Percentiles rank a stretch among this genome's conserved stretches.
Evolutionary conservation across 2,888 invertebrate species (phyloP).

Genomic region (Hipparchia sbordonii): DNA sequence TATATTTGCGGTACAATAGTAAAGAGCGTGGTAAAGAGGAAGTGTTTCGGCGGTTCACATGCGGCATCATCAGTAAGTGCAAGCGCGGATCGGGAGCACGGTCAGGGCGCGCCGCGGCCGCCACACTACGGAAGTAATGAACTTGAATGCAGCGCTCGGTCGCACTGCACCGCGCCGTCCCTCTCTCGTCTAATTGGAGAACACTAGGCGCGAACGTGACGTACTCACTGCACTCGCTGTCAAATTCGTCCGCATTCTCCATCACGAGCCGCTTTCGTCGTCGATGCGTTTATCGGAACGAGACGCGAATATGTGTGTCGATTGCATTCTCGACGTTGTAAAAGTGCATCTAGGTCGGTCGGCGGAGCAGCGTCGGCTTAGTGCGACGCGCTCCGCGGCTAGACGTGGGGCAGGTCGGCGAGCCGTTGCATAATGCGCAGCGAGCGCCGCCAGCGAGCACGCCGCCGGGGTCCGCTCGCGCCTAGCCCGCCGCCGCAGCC

Average conservation of each 20-base stretch:
- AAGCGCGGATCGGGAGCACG: slow-evolving; percentile 65
- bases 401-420: slow-evolving; percentile 79
- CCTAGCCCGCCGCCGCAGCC: slow-evolving; percentile 43
- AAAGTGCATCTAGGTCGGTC: slow-evolving; percentile 82
- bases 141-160: slow-evolving; percentile 80
- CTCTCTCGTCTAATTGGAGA: slow-evolving; percentile 65
- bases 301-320: slow-evolving; percentile 83
- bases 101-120: slow-evolving; percentile 68
- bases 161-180: slow-evolving; percentile 68
- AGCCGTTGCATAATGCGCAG: slow-evolving; percentile 73
- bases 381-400: slow-evolving; percentile 70
- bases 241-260: slow-evolving; percentile 81
- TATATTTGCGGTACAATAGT: not conserved
- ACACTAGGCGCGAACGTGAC: slow-evolving; percentile 75
- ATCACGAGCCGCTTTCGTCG: slow-evolving; percentile 82
- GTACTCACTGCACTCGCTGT: slow-evolving; percentile 78
- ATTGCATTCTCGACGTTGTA: slow-evolving; percentile 79
- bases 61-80: slow-evolving; percentile 50
- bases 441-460: slow-evolving; percentile 61
- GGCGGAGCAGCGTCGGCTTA: slow-evolving; percentile 74
- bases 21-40: slow-evolving; percentile 26
- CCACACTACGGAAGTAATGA: slow-evolving; percentile 82
- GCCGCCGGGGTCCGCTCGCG: slow-evolving; percentile 49
- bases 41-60: slow-evolving; percentile 33
- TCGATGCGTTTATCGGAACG: slow-evolving; percentile 83